phyloP scores from a whole-genome alignment of 30 jellyfish, hydroid and myxozoan species.

The Chironex yamaguchii region DNA sequence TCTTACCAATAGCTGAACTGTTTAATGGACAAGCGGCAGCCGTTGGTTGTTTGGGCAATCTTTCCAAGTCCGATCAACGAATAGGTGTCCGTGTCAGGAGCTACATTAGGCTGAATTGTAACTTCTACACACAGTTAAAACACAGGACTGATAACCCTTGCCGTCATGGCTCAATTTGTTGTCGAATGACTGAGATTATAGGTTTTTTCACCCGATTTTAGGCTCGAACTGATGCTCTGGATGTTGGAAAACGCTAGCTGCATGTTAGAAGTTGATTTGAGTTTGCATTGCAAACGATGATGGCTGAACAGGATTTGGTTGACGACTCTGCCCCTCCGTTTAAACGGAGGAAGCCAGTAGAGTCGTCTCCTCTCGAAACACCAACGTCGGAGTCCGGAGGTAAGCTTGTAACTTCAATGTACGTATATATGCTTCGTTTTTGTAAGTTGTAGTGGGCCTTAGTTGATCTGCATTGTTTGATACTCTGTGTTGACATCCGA shows the following conservation, averaged over 20 bases:
- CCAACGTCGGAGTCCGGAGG: constrained; percentile 93
- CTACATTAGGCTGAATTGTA: not conserved
- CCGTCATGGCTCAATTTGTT: no score
- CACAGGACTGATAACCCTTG: no score
- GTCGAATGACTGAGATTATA: no score
- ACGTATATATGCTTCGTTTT: no score
- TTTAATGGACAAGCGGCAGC: not conserved
- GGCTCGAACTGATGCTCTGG: not conserved
- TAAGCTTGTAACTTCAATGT: no score
- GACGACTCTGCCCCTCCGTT: constrained; percentile 93
- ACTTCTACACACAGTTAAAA: no score
- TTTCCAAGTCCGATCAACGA: constrained; percentile 1
- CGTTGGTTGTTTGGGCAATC: not conserved
- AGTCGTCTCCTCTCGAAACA: constrained; percentile 85
- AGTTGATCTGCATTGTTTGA: no score
- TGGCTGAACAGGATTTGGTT: constrained; percentile 93
- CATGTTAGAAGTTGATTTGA: not conserved
- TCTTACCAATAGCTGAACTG: constrained; percentile 1
- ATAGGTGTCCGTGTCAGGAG: not conserved
- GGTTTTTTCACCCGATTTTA: no score
- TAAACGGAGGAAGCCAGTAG: constrained; percentile 89
- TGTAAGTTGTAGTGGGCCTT: no score
- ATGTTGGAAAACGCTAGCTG: constrained; percentile 19
- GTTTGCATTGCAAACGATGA: constrained; percentile 28
- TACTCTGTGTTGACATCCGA: no score